Base-by-base conservation (phyloP, 2,797 vertebrate genomes). In the Cyprinella venusta region DNA sequence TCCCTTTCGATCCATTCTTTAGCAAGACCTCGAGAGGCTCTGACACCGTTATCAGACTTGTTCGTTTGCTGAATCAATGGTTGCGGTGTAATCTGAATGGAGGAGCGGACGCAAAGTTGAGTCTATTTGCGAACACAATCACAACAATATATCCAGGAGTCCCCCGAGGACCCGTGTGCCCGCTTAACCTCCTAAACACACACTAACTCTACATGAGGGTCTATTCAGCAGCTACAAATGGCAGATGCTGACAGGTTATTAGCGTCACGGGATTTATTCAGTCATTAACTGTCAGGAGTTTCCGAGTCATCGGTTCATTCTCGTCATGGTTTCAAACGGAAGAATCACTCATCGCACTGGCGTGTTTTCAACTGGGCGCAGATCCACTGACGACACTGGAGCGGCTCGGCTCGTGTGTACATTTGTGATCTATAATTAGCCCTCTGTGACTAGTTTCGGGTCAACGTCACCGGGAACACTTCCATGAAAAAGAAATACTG, bases 111-210 rank as follows among this genome's bases (percentile, higher is more conserved):
- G 87, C 63, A 84, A 84, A 84, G 75, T 88, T 87, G 92, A 90
- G 91, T 90, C 90, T 91, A 92, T 94, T 93, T 94, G 92, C 93
- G 93, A 92, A 93, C 91, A 93, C 91, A 93, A 92, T 92, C 92
- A 90, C 92, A 87, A 84, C 91, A 90, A 93, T 91, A 92, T 89
- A 91, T 92, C 90, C 80, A 76, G 75, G 50, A 67, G n/a, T 71
- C 78, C 89, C 91, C 90, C 88, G 91, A 86, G 89, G 92, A 91
- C 92, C 59, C 93, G 93, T 94, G 90, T 93, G 93, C 92, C 89
- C 89, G 88, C 91, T 80, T 26, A 33, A 88, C 87, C 90, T 86
- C 90, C 85, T 88, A 85, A 90, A 86, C 90, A 91, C 84, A 84
- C 84, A 59, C 33, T 74, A 63, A 74, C 85, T 85, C 92, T 92